Conservation (phyloP, 2,888 invertebrate genomes). For the Machimus atricapillus region DNA sequence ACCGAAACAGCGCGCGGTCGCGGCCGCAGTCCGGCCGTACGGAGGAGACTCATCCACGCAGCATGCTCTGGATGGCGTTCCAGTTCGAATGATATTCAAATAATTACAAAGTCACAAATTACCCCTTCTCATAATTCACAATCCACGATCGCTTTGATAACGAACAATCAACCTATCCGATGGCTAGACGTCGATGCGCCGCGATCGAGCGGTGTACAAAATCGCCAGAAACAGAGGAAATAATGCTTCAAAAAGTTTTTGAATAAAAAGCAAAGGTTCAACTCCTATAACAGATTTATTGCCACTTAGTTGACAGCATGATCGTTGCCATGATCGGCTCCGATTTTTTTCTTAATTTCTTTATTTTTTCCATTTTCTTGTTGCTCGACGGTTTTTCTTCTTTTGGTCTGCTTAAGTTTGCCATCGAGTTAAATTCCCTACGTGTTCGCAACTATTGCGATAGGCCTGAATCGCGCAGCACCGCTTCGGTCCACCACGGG, state of each 20-base stretch:
- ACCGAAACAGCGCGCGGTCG: neutral
- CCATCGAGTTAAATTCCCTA: neutral
- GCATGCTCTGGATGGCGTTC: neutral
- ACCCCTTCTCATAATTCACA: slow-evolving; percentile 37
- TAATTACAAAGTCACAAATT: slow-evolving; percentile 41
- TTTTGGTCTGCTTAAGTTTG: neutral
- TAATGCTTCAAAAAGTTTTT: slow-evolving; percentile 31
- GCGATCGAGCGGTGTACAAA: neutral
- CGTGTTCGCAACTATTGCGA: slow-evolving; percentile 37
- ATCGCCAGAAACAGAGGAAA: slow-evolving; percentile 39
- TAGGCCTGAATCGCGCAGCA: neutral
- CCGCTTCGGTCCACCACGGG: neutral
- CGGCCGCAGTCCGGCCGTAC: neutral
- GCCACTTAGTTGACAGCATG: slow-evolving; percentile 45
- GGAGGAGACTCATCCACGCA: neutral
- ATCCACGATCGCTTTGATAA: slow-evolving; percentile 36
- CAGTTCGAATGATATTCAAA: slow-evolving; percentile 35
- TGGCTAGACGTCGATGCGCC: slow-evolving; percentile 10
- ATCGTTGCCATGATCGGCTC: slow-evolving; percentile 43
- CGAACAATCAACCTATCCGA: slow-evolving; percentile 39
- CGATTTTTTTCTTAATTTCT: slow-evolving; percentile 1
- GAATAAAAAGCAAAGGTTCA: slow-evolving; percentile 38
- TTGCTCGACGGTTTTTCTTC: neutral
- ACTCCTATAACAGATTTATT: slow-evolving; percentile 43
- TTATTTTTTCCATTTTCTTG: neutral